A percentile compares a stretch with the other conserved stretches of the same genome.
Evolutionary conservation across 2,113 vertebrate species (phyloP).

Genomic region (Cyanocitta stelleri): DNA sequence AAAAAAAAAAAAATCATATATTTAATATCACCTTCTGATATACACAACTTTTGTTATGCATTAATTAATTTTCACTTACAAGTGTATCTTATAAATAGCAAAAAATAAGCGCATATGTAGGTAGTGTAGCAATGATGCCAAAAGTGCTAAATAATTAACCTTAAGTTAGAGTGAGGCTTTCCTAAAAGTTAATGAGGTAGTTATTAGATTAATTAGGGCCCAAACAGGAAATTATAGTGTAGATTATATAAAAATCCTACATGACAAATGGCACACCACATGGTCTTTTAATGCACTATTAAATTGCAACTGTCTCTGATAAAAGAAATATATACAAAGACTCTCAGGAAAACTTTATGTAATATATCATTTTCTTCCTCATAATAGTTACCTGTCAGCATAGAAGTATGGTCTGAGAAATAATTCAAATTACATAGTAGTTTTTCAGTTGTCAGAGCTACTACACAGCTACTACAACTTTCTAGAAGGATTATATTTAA

Average conservation of each 20-base stretch:
- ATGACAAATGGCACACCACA: constrained; percentile 85
- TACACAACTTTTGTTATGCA: neutral
- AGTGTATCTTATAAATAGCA: neutral
- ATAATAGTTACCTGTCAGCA: constrained; percentile 76
- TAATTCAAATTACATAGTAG: constrained; percentile 48
- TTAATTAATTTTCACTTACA: neutral
- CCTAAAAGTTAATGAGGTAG: constrained; percentile 85
- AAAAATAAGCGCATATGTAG: neutral
- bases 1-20: neutral
- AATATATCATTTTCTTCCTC: constrained; percentile 81
- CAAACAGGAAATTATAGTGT: constrained; percentile 66
- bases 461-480: neutral
- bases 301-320: constrained; percentile 80
- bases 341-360: constrained; percentile 72
- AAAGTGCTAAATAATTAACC: constrained; percentile 82
- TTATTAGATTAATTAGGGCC: constrained; percentile 85
- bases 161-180: constrained; percentile 72
- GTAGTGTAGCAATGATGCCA: neutral
- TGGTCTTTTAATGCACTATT: constrained; percentile 88
- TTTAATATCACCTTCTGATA: neutral
- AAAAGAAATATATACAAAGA: constrained; percentile 81
- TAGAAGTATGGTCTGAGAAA: constrained; percentile 38
- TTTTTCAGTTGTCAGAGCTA: neutral
- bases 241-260: constrained; percentile 79
- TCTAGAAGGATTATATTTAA: neutral